Conservation (phyloP, 2,888 invertebrate species). For the Pyralis farinalis region DNA sequence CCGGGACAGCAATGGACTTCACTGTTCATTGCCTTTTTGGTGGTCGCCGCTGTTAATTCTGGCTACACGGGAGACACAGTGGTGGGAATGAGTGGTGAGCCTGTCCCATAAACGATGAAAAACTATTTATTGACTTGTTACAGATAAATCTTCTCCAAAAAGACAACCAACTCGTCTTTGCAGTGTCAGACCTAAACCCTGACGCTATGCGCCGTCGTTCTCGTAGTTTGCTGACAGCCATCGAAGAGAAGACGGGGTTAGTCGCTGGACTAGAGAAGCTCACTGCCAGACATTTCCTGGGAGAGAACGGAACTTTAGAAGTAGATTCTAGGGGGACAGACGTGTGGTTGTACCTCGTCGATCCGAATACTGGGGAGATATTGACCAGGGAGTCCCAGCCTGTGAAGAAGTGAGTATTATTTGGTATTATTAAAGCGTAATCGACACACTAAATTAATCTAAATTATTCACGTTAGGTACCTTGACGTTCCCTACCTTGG, state of each 20-base stretch:
- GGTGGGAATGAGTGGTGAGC: no score
- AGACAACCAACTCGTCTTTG: constrained; percentile 88
- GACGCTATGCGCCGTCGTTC: constrained; percentile 82
- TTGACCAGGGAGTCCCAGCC: constrained; percentile 86
- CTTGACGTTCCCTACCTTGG: no score
- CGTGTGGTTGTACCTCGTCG: constrained; percentile 92
- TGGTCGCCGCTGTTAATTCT: no score
- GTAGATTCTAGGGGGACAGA: constrained; percentile 89
- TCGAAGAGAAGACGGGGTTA: constrained; percentile 87
- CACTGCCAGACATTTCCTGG: constrained; percentile 87
- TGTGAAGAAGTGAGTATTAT: constrained; percentile 84
- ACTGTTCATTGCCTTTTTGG: no score
- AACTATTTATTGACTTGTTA: no score
- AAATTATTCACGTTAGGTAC: no score
- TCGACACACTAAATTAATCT: no score
- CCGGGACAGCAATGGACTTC: no score
- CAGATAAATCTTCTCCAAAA: constrained; percentile 90
- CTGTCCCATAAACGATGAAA: no score
- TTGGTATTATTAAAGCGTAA: no score
- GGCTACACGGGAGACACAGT: no score
- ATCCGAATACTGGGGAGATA: constrained; percentile 88
- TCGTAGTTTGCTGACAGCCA: constrained; percentile 74
- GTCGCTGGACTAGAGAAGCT: constrained; percentile 91
- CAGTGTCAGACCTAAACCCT: constrained; percentile 87
- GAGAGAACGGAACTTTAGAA: constrained; percentile 88